A percentile compares a stretch with the other conserved stretches of the same genome.
These are phyloP conservation scores for Galago senegalensis DNA, from an alignment of 2,797 vertebrate genomes.

Conservation along the genomic window DNA sequence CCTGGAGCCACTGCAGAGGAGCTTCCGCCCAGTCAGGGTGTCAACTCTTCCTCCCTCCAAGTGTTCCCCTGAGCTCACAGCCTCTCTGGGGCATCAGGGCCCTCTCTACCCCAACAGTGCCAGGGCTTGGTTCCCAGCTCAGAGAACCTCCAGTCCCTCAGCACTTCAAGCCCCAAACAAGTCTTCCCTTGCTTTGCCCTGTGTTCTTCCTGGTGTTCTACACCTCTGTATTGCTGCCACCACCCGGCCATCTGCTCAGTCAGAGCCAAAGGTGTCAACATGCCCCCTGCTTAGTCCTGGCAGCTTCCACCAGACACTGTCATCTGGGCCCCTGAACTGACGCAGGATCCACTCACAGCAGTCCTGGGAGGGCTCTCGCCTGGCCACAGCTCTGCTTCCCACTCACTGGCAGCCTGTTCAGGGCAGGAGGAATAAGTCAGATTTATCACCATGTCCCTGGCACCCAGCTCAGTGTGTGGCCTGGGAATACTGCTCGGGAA, in stretches of 20 bases:
- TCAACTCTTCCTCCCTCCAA: not conserved
- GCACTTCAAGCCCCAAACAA: not conserved
- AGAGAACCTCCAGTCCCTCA: not conserved
- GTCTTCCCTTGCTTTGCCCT: not conserved
- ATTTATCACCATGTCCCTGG: not conserved
- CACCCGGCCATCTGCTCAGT: not conserved
- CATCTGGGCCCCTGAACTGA: not conserved
- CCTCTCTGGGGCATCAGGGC: not conserved
- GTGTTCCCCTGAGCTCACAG: not conserved
- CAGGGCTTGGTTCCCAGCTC: not conserved
- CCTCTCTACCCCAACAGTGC: not conserved
- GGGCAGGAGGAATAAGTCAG: not conserved
- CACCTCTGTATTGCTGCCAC: not conserved
- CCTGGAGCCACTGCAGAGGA: slow-evolving; percentile 26
- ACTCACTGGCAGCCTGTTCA: not conserved
- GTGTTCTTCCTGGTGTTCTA: not conserved
- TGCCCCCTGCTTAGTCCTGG: not conserved
- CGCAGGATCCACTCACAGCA: not conserved
- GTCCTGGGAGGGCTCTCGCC: not conserved
- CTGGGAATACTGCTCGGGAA: not conserved
- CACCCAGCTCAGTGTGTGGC: not conserved
- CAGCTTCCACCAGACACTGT: not conserved
- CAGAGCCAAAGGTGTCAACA: not conserved
- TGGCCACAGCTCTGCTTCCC: not conserved
- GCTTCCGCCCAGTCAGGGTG: slow-evolving; percentile 46